Base-by-base conservation (phyloP, 2,888 invertebrate species). In the Spodoptera picta region DNA sequence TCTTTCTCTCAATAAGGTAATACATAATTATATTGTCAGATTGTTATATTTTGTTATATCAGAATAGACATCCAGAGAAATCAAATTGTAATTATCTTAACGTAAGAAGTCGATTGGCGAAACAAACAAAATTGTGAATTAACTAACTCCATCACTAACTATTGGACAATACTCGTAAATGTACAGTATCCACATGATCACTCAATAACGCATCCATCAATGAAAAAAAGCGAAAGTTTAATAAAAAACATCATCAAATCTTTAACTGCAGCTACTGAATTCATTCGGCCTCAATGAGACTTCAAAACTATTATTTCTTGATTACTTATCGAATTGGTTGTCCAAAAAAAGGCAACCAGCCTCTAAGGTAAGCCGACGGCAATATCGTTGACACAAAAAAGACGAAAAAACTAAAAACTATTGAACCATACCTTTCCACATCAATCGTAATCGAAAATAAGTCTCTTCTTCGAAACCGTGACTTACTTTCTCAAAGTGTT, bases 341-440 rank as follows among this genome's bases (percentile, higher is more conserved):
- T 44, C 14, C 12, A 67, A 60, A 77, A 76, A 73, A 57, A 48
- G 36, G 24, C 2, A 31, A 56, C 57, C 52, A 48, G 53, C 43
- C 45, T 44, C 50, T 60, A 12, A 80, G 76, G 80, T 78, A 68
- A 11, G 48, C 56, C 55, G 65, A 50, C 64, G 57, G 49, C 61
- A 47, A 66, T 65, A 65, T 65, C 65, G 65, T 65, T 65, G 56
- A 77, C 54, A 65, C 67, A 60, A 69, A 24, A 52, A 63, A 67
- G 69, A 61, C 0, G 14, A 60, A 72, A 58, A 62, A 44, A 4
- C 42, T 9, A 6, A 63, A 77, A 87, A 74, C 78, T 88, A 80
- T 73, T 86, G 84, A 83, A 90, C 88, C 92, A 87, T 88, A 65
- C 48, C 82, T 89, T 91, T 85, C 85, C 90, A 89, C 83, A 85